Conservation (phyloP, 2,797 vertebrate genomes). For the Dipus sagitta region DNA sequence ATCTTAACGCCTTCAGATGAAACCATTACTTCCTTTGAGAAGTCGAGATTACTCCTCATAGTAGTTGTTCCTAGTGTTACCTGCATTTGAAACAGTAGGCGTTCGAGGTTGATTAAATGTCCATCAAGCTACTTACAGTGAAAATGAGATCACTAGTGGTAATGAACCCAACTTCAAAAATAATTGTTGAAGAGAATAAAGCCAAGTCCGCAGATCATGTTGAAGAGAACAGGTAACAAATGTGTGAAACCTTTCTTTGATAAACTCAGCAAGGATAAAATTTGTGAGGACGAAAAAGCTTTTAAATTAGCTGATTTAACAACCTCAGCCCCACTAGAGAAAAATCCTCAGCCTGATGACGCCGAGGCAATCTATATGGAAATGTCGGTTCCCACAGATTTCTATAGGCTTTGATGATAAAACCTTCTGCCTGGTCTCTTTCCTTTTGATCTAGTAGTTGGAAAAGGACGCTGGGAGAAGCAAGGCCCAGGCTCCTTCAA, state of each 20-base stretch:
- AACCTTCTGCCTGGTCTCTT: constrained; percentile 82
- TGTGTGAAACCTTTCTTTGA: constrained; percentile 80
- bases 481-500: constrained; percentile 65
- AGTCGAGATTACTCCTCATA: background rate
- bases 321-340: constrained; percentile 79
- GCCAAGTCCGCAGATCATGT: constrained; percentile 47
- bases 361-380: constrained; percentile 87
- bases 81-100: constrained; percentile 12
- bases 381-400: constrained; percentile 85
- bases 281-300: constrained; percentile 84
- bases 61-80: constrained; percentile 10
- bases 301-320: constrained; percentile 86
- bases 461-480: constrained; percentile 79
- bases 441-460: constrained; percentile 84
- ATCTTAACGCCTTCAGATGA: constrained; percentile 14
- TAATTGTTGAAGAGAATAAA: constrained; percentile 75
- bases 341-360: constrained; percentile 86
- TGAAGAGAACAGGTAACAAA: constrained; percentile 23
- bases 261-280: constrained; percentile 84
- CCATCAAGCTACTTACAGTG: background rate
- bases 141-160: background rate
- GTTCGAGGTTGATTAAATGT: constrained; percentile 40
- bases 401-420: constrained; percentile 84
- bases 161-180: constrained; percentile 76
- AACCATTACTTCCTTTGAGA: constrained; percentile 44